Conservation (phyloP, 1,140 invertebrate genomes). For the Diabrotica virgifera region DNA sequence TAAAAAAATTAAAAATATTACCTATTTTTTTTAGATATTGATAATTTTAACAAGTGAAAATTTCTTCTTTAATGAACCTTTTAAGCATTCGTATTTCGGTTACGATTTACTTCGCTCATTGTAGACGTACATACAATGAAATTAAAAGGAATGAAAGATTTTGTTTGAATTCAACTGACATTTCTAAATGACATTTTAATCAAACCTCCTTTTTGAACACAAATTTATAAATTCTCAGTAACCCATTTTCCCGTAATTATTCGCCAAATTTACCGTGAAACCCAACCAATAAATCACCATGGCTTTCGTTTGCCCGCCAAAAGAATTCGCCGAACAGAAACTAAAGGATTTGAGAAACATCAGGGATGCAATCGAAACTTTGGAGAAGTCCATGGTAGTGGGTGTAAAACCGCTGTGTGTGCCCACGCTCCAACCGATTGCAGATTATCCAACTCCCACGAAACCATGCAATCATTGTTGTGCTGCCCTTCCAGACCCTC, state of each 20-base stretch:
- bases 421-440: constrained; percentile 20
- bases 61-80: too few relatives aligned
- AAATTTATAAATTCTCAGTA: too few relatives aligned
- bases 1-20: too few relatives aligned
- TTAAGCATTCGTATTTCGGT: too few relatives aligned
- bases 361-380: constrained; percentile 14
- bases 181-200: too few relatives aligned
- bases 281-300: constrained; percentile 5
- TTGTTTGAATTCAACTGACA: too few relatives aligned
- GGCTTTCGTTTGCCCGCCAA: constrained; percentile 28
- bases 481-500: not conserved
- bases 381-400: constrained; percentile 16
- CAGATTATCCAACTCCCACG: constrained; percentile 14
- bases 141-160: too few relatives aligned
- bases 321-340: constrained; percentile 24
- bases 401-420: constrained; percentile 28
- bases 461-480: not conserved
- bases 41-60: too few relatives aligned
- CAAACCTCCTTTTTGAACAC: too few relatives aligned
- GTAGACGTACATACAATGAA: too few relatives aligned
- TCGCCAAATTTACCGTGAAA: not conserved
- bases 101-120: too few relatives aligned
- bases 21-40: too few relatives aligned
- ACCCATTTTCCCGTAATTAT: not conserved
- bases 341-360: constrained; percentile 20